A percentile compares a stretch with the other conserved stretches of the same genome.
Evolutionary conservation across 2,113 vertebrate genomes (phyloP).

Genomic region (Cebidichthys violaceus): DNA sequence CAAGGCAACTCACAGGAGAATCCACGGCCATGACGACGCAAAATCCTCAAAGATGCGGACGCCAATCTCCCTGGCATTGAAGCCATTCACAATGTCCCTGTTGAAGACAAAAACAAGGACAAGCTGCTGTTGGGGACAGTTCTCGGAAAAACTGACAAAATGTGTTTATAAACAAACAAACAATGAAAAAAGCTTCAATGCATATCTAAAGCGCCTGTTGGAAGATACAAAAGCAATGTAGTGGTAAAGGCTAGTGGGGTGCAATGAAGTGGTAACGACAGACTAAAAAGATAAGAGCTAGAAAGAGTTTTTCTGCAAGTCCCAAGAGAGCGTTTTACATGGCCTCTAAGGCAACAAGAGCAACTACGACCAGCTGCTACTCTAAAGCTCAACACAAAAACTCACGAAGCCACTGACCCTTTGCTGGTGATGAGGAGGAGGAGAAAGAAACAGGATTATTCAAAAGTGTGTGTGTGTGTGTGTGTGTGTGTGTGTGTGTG

Average conservation of each 20-base stretch:
- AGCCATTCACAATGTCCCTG: conserved; percentile 72
- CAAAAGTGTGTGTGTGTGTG: not conserved
- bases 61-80: conserved; percentile 84
- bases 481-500: not conserved
- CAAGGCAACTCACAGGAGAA: conserved; percentile 87
- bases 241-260: not conserved
- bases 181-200: not conserved
- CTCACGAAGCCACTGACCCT: conserved; percentile 66
- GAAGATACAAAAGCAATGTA: not conserved
- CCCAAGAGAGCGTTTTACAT: conserved; percentile 10
- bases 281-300: not conserved
- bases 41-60: conserved; percentile 92
- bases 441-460: conserved; percentile 54
- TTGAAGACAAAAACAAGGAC: conserved; percentile 22
- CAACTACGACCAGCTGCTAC: conserved; percentile 47
- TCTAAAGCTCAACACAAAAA: conserved; percentile 46
- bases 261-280: not conserved
- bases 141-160: not conserved
- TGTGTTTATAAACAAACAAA: not conserved
- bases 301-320: not conserved
- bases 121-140: not conserved
- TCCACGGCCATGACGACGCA: conserved; percentile 91
- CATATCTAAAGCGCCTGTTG: not conserved
- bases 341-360: conserved; percentile 9
- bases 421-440: conserved; percentile 58